Percentiles rank a stretch among this genome's conserved stretches.
These are phyloP conservation scores for Allygus modestus DNA, from an alignment of 2,888 invertebrate genomes.

Conservation along the genomic window DNA sequence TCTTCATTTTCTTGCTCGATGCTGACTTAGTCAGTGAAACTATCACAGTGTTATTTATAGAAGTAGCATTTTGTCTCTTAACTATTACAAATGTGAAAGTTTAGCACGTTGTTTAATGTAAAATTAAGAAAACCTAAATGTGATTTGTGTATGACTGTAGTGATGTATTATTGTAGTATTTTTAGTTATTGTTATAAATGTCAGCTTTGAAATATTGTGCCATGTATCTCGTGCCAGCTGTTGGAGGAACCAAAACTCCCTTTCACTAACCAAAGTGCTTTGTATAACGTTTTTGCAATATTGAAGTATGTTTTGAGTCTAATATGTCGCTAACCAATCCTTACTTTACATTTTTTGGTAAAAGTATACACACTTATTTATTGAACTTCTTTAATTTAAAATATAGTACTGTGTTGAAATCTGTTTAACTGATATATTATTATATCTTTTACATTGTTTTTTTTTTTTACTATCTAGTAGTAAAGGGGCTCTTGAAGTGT, in stretches of 20 bases:
- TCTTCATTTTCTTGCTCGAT: neutral
- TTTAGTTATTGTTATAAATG: neutral
- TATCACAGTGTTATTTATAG: no score
- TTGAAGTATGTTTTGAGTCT: neutral
- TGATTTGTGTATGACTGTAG: neutral
- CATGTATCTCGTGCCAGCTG: neutral
- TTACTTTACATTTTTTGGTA: neutral
- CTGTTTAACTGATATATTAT: no score
- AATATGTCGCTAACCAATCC: neutral
- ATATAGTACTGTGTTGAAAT: no score
- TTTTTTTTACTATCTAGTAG: no score
- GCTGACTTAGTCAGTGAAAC: neutral
- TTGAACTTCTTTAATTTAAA: no score
- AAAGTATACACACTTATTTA: neutral
- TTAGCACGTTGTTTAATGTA: no score
- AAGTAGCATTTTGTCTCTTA: no score
- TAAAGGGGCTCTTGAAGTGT: no score
- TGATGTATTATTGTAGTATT: neutral
- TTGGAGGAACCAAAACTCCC: neutral
- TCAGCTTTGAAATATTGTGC: slow-evolving; percentile 3
- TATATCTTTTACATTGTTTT: no score
- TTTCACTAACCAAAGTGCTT: slow-evolving; percentile 21
- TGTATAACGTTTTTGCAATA: slow-evolving; percentile 10
- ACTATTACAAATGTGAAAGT: no score
- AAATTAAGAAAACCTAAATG: neutral